Evolutionary conservation across 2,113 vertebrate genomes (phyloP), one percentile per base, ranked within the genome.

Genomic region (Tautogolabrus adspersus): DNA sequence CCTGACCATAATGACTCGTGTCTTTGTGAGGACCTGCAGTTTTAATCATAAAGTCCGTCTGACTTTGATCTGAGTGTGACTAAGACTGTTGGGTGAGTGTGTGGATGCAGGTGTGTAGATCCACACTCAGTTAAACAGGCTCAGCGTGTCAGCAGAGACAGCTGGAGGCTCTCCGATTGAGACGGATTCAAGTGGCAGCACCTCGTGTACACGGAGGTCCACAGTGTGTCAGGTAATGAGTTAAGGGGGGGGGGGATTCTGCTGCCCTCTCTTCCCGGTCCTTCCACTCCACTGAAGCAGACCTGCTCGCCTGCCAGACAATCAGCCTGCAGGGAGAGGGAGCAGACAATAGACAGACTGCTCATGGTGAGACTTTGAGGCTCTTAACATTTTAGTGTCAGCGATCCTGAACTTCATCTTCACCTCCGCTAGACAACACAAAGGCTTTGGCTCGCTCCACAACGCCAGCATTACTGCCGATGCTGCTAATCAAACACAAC

Each of bases 101-200:
- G 52, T 9, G 34, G 10, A 7, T 60, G 15, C 12, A 49, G 37
- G 13, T 23, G 56, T 19, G 40, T 51, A 77, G 77, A 72, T 68
- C 19, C 51, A 37, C 67, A 37, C 67, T 72, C 47, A 38, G 72
- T 65, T 65, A 58, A 69, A 61, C 67, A 23, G 66, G 34, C 57
- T 21, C 2, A 3, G 30, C 18, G 51, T 15, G 7, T 49, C 62
- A 64, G 64, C 57, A 0, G 30, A 68, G 71, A 64, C 66, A 26
- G 66, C 66, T 26, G 13, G 13, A 19, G 46, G 49, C 84, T 19
- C 66, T 86, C 58, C 44, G 57, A 79, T 79, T 68, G 80, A 86
- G 65, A 77, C 80, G 10, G 80, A 80, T 73, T 66, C 19, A 73
- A 76, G 58, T 58, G 63, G 58, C 76, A 57, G 59, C 75, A 51